Evolutionary conservation across 2,888 invertebrate species (phyloP).

Genomic region (Temnothorax rugatulus): DNA sequence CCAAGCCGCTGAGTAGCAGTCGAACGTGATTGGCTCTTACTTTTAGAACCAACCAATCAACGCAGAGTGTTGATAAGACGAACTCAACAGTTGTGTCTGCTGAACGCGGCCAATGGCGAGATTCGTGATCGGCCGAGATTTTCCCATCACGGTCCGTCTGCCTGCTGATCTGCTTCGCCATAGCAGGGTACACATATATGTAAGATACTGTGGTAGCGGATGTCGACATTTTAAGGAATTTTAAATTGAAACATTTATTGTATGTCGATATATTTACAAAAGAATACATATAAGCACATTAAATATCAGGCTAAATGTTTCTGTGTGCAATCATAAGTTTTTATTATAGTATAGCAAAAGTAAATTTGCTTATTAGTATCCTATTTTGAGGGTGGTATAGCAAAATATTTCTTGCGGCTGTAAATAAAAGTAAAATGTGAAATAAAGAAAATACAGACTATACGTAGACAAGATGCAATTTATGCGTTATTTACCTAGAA

Average conservation of each 20-base stretch:
- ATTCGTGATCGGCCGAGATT: too few relatives aligned
- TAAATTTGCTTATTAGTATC: constrained; percentile 69
- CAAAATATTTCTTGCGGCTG: constrained; percentile 84
- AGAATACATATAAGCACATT: constrained; percentile 54
- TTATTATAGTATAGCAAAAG: constrained; percentile 47
- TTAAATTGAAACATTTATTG: constrained; percentile 7
- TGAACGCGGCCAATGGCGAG: too few relatives aligned
- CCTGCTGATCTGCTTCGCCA: too few relatives aligned
- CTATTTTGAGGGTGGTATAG: constrained; percentile 83
- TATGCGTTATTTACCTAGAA: constrained; percentile 77
- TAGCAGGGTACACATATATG: too few relatives aligned
- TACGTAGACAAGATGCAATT: neutral
- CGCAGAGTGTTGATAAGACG: too few relatives aligned
- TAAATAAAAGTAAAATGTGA: constrained; percentile 54
- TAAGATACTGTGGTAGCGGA: too few relatives aligned
- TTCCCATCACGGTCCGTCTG: too few relatives aligned
- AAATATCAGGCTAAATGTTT: constrained; percentile 60
- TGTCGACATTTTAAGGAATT: neutral
- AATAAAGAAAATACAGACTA: neutral
- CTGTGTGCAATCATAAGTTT: constrained; percentile 36
- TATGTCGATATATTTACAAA: constrained; percentile 61
- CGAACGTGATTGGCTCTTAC: too few relatives aligned
- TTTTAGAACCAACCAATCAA: too few relatives aligned
- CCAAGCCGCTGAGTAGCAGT: too few relatives aligned
- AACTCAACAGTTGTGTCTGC: too few relatives aligned